Percentiles rank a stretch among this genome's conserved stretches.
Conservation (phyloP, 92 coral and sea anemone species). For the Palythoa grandis region DNA sequence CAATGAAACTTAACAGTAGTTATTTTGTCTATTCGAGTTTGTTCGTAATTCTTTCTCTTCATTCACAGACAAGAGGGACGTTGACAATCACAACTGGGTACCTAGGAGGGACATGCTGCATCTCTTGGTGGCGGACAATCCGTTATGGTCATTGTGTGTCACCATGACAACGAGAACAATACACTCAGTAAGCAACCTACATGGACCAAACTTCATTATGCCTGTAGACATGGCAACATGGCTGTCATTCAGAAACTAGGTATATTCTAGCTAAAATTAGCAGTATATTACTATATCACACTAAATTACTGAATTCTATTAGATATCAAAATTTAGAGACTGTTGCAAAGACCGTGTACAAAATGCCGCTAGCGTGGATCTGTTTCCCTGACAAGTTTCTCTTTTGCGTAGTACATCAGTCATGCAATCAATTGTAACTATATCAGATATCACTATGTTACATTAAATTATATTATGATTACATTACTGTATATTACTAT, state of each 20-base stretch:
- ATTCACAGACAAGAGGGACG: no score
- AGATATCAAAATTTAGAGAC: not conserved
- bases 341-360: no score
- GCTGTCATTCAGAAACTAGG: slow-evolving; percentile 66
- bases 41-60: not conserved
- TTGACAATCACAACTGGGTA: not conserved
- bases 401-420: no score
- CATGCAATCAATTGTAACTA: no score
- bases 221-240: slow-evolving; percentile 79
- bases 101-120: not conserved
- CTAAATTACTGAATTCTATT: no score
- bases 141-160: slow-evolving; percentile 49
- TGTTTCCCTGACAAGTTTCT: no score
- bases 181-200: slow-evolving; percentile 53
- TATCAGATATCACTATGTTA: not conserved
- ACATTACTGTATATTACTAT: no score
- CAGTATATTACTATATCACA: not conserved
- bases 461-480: not conserved
- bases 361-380: no score
- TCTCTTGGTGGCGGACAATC: not conserved
- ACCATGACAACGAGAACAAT: slow-evolving; percentile 22
- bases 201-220: slow-evolving; percentile 83
- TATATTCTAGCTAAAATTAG: not conserved
- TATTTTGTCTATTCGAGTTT: not conserved
- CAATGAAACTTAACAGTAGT: no score